Conservation (phyloP, 2,113 vertebrate genomes). For the Platysternon megacephalum region DNA sequence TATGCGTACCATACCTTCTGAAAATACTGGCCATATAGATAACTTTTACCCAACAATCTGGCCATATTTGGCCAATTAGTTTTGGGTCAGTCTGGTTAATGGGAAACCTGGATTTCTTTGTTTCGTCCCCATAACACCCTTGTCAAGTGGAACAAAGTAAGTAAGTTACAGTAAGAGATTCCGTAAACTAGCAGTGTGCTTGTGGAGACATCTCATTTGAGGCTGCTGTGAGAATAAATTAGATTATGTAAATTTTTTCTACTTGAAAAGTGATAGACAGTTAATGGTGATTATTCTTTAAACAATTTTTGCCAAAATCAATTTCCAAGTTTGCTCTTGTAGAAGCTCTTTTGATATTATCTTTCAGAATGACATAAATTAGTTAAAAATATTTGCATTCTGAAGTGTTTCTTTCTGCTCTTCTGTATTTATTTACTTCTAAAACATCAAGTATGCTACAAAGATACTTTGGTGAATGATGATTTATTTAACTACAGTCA, state of each 20-base stretch:
- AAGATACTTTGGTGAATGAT: background rate
- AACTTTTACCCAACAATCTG: background rate
- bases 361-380: background rate
- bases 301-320: background rate
- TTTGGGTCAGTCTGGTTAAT: background rate
- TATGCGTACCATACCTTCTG: background rate
- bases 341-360: background rate
- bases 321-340: background rate
- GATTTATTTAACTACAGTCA: background rate
- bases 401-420: background rate
- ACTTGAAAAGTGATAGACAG: background rate
- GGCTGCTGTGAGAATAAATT: background rate
- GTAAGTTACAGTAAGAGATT: rapidly evolving
- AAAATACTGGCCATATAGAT: background rate
- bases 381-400: background rate
- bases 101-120: background rate
- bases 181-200: rapidly evolving
- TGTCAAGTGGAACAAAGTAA: background rate
- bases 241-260: rapidly evolving
- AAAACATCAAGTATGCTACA: background rate
- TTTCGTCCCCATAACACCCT: background rate
- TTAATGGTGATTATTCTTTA: background rate
- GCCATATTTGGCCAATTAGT: background rate
- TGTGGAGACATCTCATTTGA: background rate
- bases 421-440: background rate